phyloP scores from a whole-genome alignment of 2,888 invertebrate genomes.

The Rhagonycha lutea region DNA sequence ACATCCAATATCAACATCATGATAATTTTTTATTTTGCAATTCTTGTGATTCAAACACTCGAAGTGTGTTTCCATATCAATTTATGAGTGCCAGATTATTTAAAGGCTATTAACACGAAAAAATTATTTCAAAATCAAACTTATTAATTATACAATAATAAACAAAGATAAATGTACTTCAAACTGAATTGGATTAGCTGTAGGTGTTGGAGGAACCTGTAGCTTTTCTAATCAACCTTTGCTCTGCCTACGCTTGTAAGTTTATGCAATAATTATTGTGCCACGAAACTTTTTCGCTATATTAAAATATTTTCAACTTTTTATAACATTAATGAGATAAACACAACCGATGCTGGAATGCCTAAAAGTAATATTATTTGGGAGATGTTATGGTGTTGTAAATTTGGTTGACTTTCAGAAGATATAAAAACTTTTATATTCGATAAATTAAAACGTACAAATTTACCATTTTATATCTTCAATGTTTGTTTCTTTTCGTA shows the following conservation, averaged over 20 bases:
- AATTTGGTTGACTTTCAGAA: not conserved
- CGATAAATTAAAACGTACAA: not conserved
- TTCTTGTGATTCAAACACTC: not conserved
- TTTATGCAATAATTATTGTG: conserved; percentile 34
- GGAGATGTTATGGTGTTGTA: too few relatives aligned
- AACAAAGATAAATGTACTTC: not conserved
- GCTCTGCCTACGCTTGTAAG: conserved; percentile 33
- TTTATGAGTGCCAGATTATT: not conserved
- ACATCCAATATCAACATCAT: too few relatives aligned
- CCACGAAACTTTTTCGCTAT: not conserved
- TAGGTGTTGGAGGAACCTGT: conserved; percentile 40
- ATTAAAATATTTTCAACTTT: not conserved
- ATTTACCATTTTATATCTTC: not conserved
- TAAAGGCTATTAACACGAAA: not conserved
- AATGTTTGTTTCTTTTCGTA: too few relatives aligned
- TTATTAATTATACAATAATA: not conserved
- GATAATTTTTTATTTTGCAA: not conserved
- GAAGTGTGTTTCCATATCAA: not conserved
- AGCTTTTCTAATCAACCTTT: conserved; percentile 40
- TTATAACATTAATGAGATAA: not conserved
- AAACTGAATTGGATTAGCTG: conserved; percentile 36
- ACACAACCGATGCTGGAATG: not conserved
- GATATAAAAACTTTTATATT: not conserved
- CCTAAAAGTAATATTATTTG: not conserved
- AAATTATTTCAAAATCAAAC: not conserved